Percentiles rank a stretch among this genome's conserved stretches.
phyloP scores from a whole-genome alignment of 1,140 invertebrate genomes.

The Brachionus manjavacas region DNA sequence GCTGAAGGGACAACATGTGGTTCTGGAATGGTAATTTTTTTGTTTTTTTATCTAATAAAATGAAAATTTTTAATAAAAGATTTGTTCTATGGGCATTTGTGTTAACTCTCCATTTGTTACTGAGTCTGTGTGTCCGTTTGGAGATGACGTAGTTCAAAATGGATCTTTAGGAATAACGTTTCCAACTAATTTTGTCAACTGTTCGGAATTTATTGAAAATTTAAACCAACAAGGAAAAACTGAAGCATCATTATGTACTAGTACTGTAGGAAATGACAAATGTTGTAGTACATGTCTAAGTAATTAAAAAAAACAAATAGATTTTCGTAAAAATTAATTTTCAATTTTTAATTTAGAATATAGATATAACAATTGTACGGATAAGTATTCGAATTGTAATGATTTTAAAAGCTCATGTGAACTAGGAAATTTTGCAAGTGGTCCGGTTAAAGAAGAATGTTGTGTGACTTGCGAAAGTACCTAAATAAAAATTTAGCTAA shows the following conservation, averaged over 20 bases:
- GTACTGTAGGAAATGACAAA: not conserved
- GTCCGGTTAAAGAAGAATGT: not conserved
- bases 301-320: not conserved
- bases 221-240: not conserved
- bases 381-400: not conserved
- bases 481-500: not conserved
- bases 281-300: not conserved
- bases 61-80: not conserved
- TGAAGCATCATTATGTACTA: not conserved
- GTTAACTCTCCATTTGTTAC: not conserved
- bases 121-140: not conserved
- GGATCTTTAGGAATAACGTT: not conserved
- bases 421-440: not conserved
- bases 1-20: slow-evolving; percentile 20
- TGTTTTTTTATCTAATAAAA: not conserved
- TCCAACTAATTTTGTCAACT: not conserved
- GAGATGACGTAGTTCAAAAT: not conserved
- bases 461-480: not conserved
- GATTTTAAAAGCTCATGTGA: not conserved
- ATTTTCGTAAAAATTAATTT: not conserved
- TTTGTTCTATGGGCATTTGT: not conserved
- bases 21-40: not conserved
- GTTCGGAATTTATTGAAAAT: not conserved
- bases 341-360: not conserved
- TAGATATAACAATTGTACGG: not conserved